Base-by-base conservation (phyloP, 2,797 vertebrate species). In the Trachurus trachurus region DNA sequence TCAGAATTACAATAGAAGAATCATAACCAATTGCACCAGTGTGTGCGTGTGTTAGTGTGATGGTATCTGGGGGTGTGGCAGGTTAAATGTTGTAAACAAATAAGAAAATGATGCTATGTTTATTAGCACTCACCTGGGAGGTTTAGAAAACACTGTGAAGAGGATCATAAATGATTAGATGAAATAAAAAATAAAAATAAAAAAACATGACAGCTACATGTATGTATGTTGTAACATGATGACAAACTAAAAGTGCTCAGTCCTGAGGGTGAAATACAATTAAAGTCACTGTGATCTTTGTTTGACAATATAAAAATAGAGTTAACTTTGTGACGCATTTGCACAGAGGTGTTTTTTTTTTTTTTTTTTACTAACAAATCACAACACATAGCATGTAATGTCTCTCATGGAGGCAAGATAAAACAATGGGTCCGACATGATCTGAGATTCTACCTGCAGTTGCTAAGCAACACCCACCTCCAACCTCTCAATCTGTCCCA, bases 391-490 rank as follows among this genome's bases (percentile, higher is more conserved):
- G 83, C 91, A 94, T 93, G 90, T 82, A 88, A 92, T 85, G 91
- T 94, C 93, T 94, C 93, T 92, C 87, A 89, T 91, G 89, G 90
- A 92, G 86, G 90, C 71, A 71, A 91, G 92, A 95, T 93, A 94
- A 96, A 95, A 96, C 94, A 96, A 95, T 95, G 91, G 95, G 92
- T 95, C 90, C 90, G 89, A 94, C 93, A 92, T 95, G 93, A 96
- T 95, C 91, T 92, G 88, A 94, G 94, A 95, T 95, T 95, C 94
- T 96, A 96, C 95, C 95, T 96, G 95, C 95, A 96, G 96, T 96
- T 96, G 96, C 96, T 96, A 96, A 95, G 96, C 95, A 96, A 96
- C 96, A 95, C 95, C 94, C 94, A 94, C 94, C 93, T 95, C 94
- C 94, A 93, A 92, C 91, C 93, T 94, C 94, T 94, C 89, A 82